Base-by-base conservation (phyloP, 2,113 vertebrate species). In the Heterotis niloticus region DNA sequence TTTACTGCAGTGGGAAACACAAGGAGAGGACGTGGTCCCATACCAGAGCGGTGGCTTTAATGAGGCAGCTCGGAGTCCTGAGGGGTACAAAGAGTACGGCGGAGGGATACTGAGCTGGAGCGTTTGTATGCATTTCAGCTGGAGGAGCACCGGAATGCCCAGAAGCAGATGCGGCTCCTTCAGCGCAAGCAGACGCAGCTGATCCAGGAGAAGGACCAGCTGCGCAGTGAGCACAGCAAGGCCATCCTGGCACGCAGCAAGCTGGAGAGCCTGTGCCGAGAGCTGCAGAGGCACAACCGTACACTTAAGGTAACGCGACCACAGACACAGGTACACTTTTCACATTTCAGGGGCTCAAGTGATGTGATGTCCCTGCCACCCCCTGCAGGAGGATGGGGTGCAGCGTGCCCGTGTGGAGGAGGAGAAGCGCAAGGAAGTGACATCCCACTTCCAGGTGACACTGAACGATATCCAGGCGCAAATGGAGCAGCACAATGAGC, bases 401-500 rank as follows among this genome's bases (percentile, higher is more conserved):
- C 96, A 98, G 81, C 92, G 97, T 0, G 96, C 96, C 0, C 93
- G 98, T 0, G 92, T 97, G 84, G 98, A 99, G 68, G 98, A 99
- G 82, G 98, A 99, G 90, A 99, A 99, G 83, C 88, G 98, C 79
- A 99, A 97, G 86, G 98, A 99, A 85, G 96, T 99, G 88, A 99
- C 97, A 0, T 96, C 96, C 0, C 97, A 99, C 84, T 98, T 99
- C 91, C 98, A 99, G 89, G 91, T 96, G 89, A 99, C 97, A 0
- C 92, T 99, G 83, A 95, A 96, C 0, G 96, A 99, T 89, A 99
- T 99, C 90, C 96, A 99, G 91, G 90, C 94, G 16, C 98, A 99
- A 91, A 98, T 99, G 96, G 97, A 98, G 83, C 97, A 98, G 84
- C 97, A 99, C 91, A 98, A 98, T 0, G 95, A 98, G 85, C 90